A percentile compares a stretch with the other conserved stretches of the same genome.
Evolutionary conservation across 2,888 invertebrate species (phyloP).

Genomic region (Andrena trimmerana): DNA sequence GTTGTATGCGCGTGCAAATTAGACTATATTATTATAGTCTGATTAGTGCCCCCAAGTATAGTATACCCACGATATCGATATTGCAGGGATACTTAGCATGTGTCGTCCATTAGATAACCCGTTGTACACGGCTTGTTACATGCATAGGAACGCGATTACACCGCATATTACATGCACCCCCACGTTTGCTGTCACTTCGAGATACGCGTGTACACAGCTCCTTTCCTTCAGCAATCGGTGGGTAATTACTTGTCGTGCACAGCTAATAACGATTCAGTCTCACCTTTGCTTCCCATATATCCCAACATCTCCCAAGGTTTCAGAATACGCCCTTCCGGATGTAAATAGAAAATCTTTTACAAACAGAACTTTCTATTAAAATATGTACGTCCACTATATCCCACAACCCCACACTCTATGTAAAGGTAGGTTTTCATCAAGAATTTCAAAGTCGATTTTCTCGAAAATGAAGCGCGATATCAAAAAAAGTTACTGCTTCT

Average conservation of each 20-base stretch:
- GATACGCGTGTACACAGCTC: slow-evolving; percentile 19
- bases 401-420: no score
- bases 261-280: slow-evolving; percentile 49
- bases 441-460: no score
- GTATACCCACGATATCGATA: slow-evolving; percentile 28
- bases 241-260: slow-evolving; percentile 40
- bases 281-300: slow-evolving; percentile 34
- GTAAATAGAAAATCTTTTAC: no score
- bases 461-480: no score
- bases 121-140: slow-evolving; percentile 55
- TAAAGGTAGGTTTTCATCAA: no score
- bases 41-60: slow-evolving; percentile 14
- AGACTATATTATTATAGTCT: no score
- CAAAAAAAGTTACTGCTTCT: no score
- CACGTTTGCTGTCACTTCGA: slow-evolving; percentile 34
- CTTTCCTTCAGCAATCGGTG: slow-evolving; percentile 51
- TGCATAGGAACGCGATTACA: slow-evolving; percentile 70
- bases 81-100: slow-evolving; percentile 59
- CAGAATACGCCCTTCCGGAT: no score
- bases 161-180: slow-evolving; percentile 63
- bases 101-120: slow-evolving; percentile 71
- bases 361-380: no score
- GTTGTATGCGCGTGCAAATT: slow-evolving; percentile 4
- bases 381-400: no score
- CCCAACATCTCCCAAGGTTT: no score